Conservation (phyloP, 92 coral and sea anemone species). For the Montipora capitata region DNA sequence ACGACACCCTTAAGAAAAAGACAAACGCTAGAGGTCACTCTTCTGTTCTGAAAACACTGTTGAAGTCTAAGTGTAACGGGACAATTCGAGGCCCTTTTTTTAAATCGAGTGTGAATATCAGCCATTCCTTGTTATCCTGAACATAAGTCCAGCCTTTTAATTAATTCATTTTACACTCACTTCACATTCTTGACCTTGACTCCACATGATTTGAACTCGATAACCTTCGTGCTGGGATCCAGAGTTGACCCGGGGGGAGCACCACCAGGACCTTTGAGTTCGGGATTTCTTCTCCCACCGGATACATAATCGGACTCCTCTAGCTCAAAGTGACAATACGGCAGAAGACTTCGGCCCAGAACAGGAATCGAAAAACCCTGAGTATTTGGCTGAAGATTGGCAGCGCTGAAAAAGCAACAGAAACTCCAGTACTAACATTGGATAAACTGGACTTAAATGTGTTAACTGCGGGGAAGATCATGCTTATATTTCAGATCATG, state of each 20-base stretch:
- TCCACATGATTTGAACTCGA: conserved; percentile 99
- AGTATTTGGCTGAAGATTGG: conserved; percentile 85
- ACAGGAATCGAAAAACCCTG: conserved; percentile 73
- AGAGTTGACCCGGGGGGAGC: conserved; percentile 99
- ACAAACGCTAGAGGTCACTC: too few relatives aligned
- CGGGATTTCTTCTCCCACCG: conserved; percentile 98
- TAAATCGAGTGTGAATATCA: too few relatives aligned
- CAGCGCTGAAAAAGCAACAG: conserved; percentile 60
- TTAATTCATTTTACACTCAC: conserved; percentile 48
- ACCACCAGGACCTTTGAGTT: conserved; percentile 95
- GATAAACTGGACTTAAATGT: too few relatives aligned
- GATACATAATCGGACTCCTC: conserved; percentile 95
- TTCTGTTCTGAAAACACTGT: too few relatives aligned
- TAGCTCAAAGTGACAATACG: conserved; percentile 98
- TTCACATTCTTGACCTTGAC: conserved; percentile 92
- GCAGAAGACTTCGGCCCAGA: conserved; percentile 93
- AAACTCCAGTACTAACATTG: too few relatives aligned
- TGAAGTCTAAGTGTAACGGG: too few relatives aligned
- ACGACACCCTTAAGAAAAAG: too few relatives aligned
- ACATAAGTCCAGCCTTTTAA: not conserved
- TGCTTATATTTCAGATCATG: too few relatives aligned
- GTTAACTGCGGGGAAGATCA: too few relatives aligned
- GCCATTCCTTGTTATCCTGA: too few relatives aligned
- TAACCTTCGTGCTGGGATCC: conserved; percentile 95
- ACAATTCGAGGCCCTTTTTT: too few relatives aligned